These are phyloP conservation scores for Gallinago media DNA, from an alignment of 2,113 vertebrate genomes.

Conservation along the genomic window DNA sequence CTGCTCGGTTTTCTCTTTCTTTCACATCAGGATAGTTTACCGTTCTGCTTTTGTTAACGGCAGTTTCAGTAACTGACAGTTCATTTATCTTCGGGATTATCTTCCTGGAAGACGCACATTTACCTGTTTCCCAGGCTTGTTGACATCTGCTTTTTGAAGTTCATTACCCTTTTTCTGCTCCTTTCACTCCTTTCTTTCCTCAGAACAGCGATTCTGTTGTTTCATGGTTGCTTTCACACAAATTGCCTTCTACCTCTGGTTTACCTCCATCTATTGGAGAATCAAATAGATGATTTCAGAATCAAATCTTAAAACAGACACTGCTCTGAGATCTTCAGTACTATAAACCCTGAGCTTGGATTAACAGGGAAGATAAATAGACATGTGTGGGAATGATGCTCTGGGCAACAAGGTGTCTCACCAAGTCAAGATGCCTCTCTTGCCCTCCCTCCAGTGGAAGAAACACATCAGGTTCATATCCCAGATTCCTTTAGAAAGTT, in stretches of 20 bases:
- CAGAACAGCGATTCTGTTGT: slow-evolving; percentile 22
- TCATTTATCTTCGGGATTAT: slow-evolving; percentile 48
- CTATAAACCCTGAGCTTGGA: not conserved
- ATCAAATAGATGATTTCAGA: not conserved
- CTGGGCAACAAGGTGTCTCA: not conserved
- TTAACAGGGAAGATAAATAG: not conserved
- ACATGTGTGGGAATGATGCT: not conserved
- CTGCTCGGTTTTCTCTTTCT: not conserved
- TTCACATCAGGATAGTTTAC: slow-evolving; percentile 43
- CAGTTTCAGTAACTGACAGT: slow-evolving; percentile 6
- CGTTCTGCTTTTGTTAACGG: not conserved
- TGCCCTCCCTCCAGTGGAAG: not conserved
- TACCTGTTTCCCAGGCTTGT: slow-evolving; percentile 43
- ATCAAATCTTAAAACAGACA: not conserved
- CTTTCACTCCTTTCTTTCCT: slow-evolving; percentile 10
- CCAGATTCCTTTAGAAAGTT: not conserved
- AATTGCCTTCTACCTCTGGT: not conserved
- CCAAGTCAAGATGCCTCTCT: not conserved
- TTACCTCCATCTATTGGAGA: not conserved
- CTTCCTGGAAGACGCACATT: slow-evolving; percentile 31
- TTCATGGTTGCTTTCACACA: not conserved
- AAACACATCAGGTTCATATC: not conserved
- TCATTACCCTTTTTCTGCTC: not conserved
- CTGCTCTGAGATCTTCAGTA: not conserved
- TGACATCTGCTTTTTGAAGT: not conserved